A percentile compares a stretch with the other conserved stretches of the same genome.
These are phyloP conservation scores for Eustalomyia histrio DNA, from an alignment of 2,888 invertebrate species.

Conservation along the genomic window DNA sequence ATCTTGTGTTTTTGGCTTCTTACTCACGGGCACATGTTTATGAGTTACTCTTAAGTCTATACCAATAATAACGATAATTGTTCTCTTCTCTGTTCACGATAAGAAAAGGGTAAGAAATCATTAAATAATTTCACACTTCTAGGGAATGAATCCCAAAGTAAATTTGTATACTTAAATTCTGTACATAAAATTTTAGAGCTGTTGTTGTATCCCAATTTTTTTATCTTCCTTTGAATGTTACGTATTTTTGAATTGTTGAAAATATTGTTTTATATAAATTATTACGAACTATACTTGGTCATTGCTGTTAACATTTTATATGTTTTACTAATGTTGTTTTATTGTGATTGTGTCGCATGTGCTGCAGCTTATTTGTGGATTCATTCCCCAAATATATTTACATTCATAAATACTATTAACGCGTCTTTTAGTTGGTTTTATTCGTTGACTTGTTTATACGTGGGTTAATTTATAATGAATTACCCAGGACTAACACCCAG, in stretches of 20 bases:
- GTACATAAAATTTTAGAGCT: not conserved
- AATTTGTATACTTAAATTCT: not conserved
- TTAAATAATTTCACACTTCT: not conserved
- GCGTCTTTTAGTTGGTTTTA: not conserved
- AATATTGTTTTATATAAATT: conserved; percentile 5
- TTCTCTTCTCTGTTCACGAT: not conserved
- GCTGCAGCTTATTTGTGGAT: not conserved
- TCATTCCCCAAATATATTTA: conserved; percentile 14
- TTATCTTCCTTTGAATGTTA: not conserved
- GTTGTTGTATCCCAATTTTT: no score
- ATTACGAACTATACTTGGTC: conserved; percentile 39
- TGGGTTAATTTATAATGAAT: not conserved
- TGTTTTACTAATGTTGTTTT: conserved; percentile 14
- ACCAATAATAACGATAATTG: conserved; percentile 11
- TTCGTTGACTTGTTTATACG: not conserved
- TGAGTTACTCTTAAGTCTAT: not conserved
- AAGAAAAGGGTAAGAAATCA: not conserved
- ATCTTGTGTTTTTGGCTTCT: conserved; percentile 12
- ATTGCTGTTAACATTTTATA: conserved; percentile 6
- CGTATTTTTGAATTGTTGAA: not conserved
- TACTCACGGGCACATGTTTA: not conserved
- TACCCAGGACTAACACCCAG: no score
- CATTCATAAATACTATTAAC: not conserved
- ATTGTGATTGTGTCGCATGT: conserved; percentile 3
- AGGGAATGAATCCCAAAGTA: not conserved